Base-by-base conservation (phyloP, 2,888 invertebrate species). In the Parnassius glacialis region DNA sequence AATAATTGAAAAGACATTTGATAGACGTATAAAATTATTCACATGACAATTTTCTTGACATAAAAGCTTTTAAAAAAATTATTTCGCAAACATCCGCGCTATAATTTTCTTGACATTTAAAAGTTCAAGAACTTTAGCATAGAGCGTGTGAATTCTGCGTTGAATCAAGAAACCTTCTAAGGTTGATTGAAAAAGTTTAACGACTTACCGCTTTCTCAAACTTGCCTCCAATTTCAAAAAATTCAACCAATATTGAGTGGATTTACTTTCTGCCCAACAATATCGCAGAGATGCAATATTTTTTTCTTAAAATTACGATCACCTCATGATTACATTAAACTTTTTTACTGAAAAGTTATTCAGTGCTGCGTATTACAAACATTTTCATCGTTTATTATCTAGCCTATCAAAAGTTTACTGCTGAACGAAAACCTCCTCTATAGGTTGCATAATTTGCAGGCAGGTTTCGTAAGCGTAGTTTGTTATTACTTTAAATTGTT, bases 181-280 rank as follows among this genome's bases (percentile, higher is more conserved):
- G 56, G 16, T 45, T 61, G 61, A 61, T 61, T 56, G 61, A 61
- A 61, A 61, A 61, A 61, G 61, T 61, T 61, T 61, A 56, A 56
- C 44, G 16, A 56, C 45, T 61, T 56, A 61, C 51, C 51, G 61
- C 51, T 60, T 51, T 34, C 55, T 44, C 43, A 44, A 58, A 58
- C 54, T 62, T 58, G 58, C 54, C 44, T 41, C 34, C 53, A 25
- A 58, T 58, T 42, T 20, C 47, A 16, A 20, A 56, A 60, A 61
- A 41, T 56, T 61, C 20, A 9, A n/a, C 44, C 52, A 41, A 61
- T 56, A n/a, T 41, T 45, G 13, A 10, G 3, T 16, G 52, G 51
- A 56, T 61, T 45, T 45, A 41, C 41, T 45, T 43, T 50, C 9
- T 13, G 16, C n/a, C 41, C 13, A 50, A 25, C 45, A 42, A 48